Conservation (phyloP, 37 sponge, comb jelly and placozoan genomes). For the Agelas oroides region DNA sequence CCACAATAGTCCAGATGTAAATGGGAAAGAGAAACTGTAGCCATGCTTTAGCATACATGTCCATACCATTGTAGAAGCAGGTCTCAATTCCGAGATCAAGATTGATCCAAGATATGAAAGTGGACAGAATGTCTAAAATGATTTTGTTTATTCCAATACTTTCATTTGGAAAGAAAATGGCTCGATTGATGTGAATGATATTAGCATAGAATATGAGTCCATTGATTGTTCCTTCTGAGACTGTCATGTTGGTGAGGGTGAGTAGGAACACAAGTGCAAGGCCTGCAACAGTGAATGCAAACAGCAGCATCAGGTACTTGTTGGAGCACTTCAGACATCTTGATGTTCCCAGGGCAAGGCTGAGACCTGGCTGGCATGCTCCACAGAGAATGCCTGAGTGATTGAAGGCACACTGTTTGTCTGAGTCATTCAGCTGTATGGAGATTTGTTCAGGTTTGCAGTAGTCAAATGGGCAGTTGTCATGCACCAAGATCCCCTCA, state of each 20-base stretch:
- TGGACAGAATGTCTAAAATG: not conserved
- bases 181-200: not conserved
- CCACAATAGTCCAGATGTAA: conserved; percentile 27
- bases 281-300: no score
- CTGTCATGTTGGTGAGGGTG: no score
- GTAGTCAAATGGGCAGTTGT: not conserved
- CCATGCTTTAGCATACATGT: conserved; percentile 21
- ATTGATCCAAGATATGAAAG: conserved; percentile 37
- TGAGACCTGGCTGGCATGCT: not conserved
- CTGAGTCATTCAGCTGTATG: not conserved
- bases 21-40: conserved; percentile 53
- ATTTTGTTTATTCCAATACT: no score
- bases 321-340: not conserved
- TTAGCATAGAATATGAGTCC: no score
- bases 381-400: not conserved
- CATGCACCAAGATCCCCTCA: not conserved
- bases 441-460: not conserved
- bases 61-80: conserved; percentile 40
- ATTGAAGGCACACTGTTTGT: conserved; percentile 8
- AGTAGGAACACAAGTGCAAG: no score
- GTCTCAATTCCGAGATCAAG: conserved; percentile 38
- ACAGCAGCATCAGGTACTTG: not conserved
- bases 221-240: no score
- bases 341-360: conserved; percentile 1
- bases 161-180: not conserved